These are phyloP conservation scores for Ranitomeya imitator DNA, from an alignment of 2,113 vertebrate genomes.

Conservation along the genomic window DNA sequence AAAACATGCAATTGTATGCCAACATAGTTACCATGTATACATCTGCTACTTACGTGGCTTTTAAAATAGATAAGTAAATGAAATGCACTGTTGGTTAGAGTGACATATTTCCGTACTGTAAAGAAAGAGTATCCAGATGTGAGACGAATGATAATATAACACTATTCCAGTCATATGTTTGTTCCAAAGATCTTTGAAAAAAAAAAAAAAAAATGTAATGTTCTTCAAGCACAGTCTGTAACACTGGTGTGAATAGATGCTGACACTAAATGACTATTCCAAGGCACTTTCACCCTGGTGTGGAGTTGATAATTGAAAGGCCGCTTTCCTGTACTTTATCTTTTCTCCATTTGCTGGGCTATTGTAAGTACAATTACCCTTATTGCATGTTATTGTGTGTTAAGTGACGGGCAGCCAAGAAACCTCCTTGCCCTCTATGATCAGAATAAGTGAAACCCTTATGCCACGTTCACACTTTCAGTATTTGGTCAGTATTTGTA, in stretches of 20 bases:
- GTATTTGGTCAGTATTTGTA: too few relatives aligned
- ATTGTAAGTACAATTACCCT: neutral
- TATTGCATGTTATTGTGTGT: neutral
- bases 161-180: neutral
- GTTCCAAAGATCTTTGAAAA: neutral
- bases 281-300: neutral
- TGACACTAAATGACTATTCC: neutral
- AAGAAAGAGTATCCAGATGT: neutral
- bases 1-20: too few relatives aligned
- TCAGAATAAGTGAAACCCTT: neutral
- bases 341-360: neutral
- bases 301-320: neutral
- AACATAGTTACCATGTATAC: too few relatives aligned
- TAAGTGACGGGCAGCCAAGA: neutral
- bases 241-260: neutral
- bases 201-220: neutral
- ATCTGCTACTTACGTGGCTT: too few relatives aligned
- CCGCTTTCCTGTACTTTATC: neutral
- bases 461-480: too few relatives aligned
- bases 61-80: too few relatives aligned
- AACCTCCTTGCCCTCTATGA: neutral
- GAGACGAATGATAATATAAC: neutral
- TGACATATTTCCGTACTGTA: neutral
- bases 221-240: neutral
- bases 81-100: too few relatives aligned